These are phyloP conservation scores for Nysson spinosus DNA, from an alignment of 2,888 invertebrate genomes.

Conservation along the genomic window DNA sequence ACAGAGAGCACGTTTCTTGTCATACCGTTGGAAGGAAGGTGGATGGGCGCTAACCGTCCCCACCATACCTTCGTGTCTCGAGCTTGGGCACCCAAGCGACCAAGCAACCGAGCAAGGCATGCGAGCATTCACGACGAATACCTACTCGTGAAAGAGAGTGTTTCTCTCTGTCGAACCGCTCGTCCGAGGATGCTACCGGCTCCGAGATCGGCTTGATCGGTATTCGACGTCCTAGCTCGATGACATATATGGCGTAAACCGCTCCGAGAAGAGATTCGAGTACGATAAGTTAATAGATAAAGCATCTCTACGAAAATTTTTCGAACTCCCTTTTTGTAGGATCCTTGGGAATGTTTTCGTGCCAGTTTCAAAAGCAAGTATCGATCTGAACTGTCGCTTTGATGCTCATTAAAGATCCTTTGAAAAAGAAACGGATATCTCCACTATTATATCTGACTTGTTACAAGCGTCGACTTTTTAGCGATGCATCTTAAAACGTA, in stretches of 20 bases:
- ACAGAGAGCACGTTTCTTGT: constrained; percentile 58
- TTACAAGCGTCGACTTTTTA: no score
- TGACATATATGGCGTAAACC: constrained; percentile 50
- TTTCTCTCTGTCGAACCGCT: constrained; percentile 46
- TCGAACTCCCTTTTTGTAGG: constrained; percentile 34
- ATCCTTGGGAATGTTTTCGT: constrained; percentile 36
- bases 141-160: constrained; percentile 35
- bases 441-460: no score
- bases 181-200: constrained; percentile 49
- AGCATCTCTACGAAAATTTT: constrained; percentile 35
- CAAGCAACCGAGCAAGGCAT: constrained; percentile 41
- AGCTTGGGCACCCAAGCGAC: constrained; percentile 21
- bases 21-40: constrained; percentile 52
- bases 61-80: constrained; percentile 18
- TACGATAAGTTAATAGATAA: constrained; percentile 47
- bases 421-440: constrained; percentile 21
- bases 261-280: constrained; percentile 28
- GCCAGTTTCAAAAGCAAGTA: constrained; percentile 28
- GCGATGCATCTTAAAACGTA: no score
- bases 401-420: constrained; percentile 50
- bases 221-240: constrained; percentile 48
- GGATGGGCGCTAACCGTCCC: constrained; percentile 55
- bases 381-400: constrained; percentile 24
- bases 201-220: constrained; percentile 51
- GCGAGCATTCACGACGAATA: constrained; percentile 53